A percentile compares a stretch with the other conserved stretches of the same genome.
Evolutionary conservation across 2,113 vertebrate genomes (phyloP).

Genomic region (Malaclemys terrapin): DNA sequence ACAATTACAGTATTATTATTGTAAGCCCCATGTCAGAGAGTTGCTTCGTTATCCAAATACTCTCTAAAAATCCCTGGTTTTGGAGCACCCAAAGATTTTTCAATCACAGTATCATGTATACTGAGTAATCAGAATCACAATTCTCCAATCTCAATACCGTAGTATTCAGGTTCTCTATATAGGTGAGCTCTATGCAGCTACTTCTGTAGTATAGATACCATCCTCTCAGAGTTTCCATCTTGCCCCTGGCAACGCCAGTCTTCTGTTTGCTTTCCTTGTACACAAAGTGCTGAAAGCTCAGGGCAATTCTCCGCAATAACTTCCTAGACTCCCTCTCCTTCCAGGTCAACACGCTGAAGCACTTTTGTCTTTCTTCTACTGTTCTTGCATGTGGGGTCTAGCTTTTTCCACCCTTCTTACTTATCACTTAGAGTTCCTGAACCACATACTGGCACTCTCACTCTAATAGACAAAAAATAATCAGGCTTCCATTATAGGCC

Average conservation of each 20-base stretch:
- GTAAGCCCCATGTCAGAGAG: background rate
- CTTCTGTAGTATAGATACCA: background rate
- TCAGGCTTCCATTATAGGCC: background rate
- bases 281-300: background rate
- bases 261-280: background rate
- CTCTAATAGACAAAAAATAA: background rate
- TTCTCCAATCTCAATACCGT: background rate
- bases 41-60: background rate
- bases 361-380: background rate
- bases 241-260: background rate
- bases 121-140: fast-evolving
- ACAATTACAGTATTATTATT: fast-evolving
- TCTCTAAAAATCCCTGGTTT: fast-evolving
- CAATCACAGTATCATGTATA: background rate
- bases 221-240: fast-evolving
- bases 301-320: background rate
- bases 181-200: background rate
- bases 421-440: background rate
- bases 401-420: background rate
- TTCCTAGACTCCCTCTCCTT: background rate
- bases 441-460: background rate
- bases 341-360: background rate
- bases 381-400: background rate
- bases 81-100: background rate
- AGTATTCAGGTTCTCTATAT: background rate